Percentiles rank a stretch among this genome's conserved stretches.
Conservation (phyloP, 2,113 vertebrate genomes). For the Cisticola juncidis region DNA sequence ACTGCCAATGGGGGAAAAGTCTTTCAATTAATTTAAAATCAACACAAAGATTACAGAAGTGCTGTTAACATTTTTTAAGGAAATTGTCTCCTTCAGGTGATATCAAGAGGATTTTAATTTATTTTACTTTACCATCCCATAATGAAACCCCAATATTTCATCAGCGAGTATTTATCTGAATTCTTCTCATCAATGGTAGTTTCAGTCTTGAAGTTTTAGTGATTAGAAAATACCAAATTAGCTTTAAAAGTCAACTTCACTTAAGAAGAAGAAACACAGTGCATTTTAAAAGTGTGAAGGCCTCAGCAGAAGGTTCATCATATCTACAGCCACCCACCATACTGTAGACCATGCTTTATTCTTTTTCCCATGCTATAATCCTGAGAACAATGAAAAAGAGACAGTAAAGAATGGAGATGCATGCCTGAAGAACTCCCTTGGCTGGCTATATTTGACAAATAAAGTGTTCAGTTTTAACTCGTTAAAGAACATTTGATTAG, state of each 20-base stretch:
- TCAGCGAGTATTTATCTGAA: background rate
- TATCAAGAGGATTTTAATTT: background rate
- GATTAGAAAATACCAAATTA: background rate
- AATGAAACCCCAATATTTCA: background rate
- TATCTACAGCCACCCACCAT: background rate
- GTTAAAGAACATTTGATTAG: background rate
- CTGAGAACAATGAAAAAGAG: background rate
- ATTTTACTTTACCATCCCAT: background rate
- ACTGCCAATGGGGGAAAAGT: background rate
- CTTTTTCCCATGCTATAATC: background rate
- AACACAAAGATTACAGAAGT: background rate
- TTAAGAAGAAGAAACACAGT: background rate
- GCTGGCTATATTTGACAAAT: background rate
- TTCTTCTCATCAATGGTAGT: background rate
- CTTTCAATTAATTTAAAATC: background rate
- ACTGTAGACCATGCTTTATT: background rate
- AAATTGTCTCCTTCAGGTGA: background rate
- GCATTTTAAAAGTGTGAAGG: background rate
- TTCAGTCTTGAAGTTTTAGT: background rate
- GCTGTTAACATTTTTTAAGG: background rate
- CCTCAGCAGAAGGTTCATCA: background rate
- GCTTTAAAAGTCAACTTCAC: background rate
- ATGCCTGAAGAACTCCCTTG: background rate
- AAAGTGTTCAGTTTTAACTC: background rate
- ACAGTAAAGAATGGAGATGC: background rate